These are phyloP conservation scores for Nothobranchius kuhntae DNA, from an alignment of 2,113 vertebrate species.

Conservation along the genomic window DNA sequence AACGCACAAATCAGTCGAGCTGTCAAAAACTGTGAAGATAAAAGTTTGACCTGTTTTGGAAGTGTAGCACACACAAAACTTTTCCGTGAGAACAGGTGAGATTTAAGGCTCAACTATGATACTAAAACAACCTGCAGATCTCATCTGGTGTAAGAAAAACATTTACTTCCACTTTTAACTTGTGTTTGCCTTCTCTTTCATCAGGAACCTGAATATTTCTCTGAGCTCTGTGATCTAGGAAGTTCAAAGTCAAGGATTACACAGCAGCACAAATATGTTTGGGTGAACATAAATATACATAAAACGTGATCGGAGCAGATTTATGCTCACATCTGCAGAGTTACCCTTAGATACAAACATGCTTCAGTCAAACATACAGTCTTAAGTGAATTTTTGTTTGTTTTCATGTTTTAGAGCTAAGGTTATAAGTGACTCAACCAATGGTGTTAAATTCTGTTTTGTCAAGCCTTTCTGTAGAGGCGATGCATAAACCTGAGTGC, in stretches of 20 bases:
- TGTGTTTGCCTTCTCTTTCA: conserved; percentile 52
- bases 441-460: conserved; percentile 9
- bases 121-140: conserved; percentile 22
- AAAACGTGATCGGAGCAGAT: conserved; percentile 34
- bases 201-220: conserved; percentile 38
- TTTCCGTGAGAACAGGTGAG: conserved; percentile 8
- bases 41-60: conserved; percentile 1
- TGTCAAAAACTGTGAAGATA: neutral
- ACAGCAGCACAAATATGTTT: neutral
- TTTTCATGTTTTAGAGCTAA: conserved; percentile 1
- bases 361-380: neutral
- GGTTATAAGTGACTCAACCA: neutral
- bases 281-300: conserved; percentile 64
- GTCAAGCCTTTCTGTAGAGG: conserved; percentile 23
- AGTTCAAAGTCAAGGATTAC: conserved; percentile 53
- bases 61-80: too few species aligned
- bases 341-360: neutral
- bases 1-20: conserved; percentile 21
- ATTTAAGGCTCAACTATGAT: conserved; percentile 9
- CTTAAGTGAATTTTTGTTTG: neutral
- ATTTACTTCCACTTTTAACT: conserved; percentile 28
- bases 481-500: conserved; percentile 15
- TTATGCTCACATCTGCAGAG: conserved; percentile 2
- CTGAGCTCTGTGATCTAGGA: conserved; percentile 50
- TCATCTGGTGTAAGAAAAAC: conserved; percentile 50